phyloP scores from a whole-genome alignment of 2,113 vertebrate species.

The Oryzias melastigma region DNA sequence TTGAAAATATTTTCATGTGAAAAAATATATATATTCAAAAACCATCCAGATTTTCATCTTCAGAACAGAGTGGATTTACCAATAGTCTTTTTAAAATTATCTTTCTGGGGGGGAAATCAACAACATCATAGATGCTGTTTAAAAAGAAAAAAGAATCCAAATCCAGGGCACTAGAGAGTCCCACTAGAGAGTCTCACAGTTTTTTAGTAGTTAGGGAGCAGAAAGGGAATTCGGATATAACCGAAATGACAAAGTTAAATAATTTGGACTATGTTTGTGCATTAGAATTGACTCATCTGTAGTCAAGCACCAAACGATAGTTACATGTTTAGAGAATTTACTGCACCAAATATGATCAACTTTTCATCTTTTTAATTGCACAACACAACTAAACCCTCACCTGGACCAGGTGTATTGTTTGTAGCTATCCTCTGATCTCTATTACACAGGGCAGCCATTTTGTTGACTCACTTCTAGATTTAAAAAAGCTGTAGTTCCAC shows the following conservation, averaged over 20 bases:
- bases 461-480: slow-evolving; percentile 52
- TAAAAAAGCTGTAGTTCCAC: slow-evolving; percentile 56
- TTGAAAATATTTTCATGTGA: too few relatives aligned
- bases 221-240: too few relatives aligned
- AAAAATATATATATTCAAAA: too few relatives aligned
- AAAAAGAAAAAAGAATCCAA: too few relatives aligned
- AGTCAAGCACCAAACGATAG: not conserved
- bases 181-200: too few relatives aligned
- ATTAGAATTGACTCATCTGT: not conserved
- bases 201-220: too few relatives aligned
- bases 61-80: too few relatives aligned
- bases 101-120: too few relatives aligned
- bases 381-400: not conserved
- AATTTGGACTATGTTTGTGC: not conserved
- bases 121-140: too few relatives aligned
- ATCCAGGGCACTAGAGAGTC: too few relatives aligned
- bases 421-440: slow-evolving; percentile 15
- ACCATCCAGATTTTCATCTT: too few relatives aligned
- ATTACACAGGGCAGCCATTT: slow-evolving; percentile 73
- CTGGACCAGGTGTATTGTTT: not conserved
- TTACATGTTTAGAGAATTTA: not conserved
- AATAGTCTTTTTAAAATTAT: too few relatives aligned
- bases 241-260: slow-evolving; percentile 5
- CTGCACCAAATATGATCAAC: not conserved
- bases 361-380: not conserved